Conservation (phyloP, 1,140 invertebrate genomes). For the Aphelinus certus region DNA sequence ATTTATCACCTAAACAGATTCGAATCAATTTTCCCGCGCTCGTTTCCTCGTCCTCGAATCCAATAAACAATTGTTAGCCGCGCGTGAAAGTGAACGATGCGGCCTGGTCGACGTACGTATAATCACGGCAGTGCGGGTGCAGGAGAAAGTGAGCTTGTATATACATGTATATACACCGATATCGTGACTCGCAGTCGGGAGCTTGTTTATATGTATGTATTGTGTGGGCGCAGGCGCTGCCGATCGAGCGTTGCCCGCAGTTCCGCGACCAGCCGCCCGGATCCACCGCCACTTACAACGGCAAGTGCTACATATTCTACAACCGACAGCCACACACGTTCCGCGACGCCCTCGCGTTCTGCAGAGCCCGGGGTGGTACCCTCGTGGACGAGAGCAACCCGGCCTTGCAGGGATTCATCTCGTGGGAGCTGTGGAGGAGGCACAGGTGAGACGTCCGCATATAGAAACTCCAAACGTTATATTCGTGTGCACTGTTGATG, state of each 20-base stretch:
- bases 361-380: slow-evolving; percentile 79
- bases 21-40: too few relatives aligned
- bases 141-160: too few relatives aligned
- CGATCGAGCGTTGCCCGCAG: slow-evolving; percentile 92
- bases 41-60: too few relatives aligned
- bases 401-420: slow-evolving; percentile 91
- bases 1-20: too few relatives aligned
- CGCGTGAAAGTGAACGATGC: too few relatives aligned
- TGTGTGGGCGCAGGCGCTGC: slow-evolving; percentile 72
- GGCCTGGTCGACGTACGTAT: too few relatives aligned
- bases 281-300: slow-evolving; percentile 92
- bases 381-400: slow-evolving; percentile 94
- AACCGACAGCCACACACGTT: slow-evolving; percentile 86
- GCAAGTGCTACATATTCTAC: slow-evolving; percentile 96
- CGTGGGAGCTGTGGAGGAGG: slow-evolving; percentile 92
- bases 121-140: too few relatives aligned
- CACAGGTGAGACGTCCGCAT: slow-evolving; percentile 70
- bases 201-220: background rate
- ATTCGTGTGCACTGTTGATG: too few relatives aligned
- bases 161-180: too few relatives aligned
- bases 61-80: too few relatives aligned
- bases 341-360: slow-evolving; percentile 82
- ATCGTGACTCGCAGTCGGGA: too few relatives aligned
- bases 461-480: too few relatives aligned
- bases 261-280: slow-evolving; percentile 92